phyloP scores from a whole-genome alignment of 2,888 invertebrate species.

The Ochropleura plecta region DNA sequence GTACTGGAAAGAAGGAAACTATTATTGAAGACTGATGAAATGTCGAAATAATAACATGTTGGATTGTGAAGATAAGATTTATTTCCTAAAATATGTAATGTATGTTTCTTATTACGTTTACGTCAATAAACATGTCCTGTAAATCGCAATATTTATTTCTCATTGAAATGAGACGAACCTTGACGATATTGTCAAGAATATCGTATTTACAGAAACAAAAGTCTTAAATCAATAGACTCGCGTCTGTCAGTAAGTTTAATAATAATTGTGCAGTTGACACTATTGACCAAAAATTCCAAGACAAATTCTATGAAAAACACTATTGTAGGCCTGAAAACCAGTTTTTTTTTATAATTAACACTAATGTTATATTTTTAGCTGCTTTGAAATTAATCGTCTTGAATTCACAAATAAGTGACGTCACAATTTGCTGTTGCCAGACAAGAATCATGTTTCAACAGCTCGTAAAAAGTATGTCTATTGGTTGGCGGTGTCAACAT shows the following conservation, averaged over 20 bases:
- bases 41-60: constrained; percentile 71
- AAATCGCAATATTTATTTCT: constrained; percentile 42
- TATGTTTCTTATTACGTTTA: constrained; percentile 70
- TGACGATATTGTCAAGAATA: constrained; percentile 27
- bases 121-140: constrained; percentile 73
- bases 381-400: not conserved
- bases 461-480: not conserved
- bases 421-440: not conserved
- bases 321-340: not conserved
- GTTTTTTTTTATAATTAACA: not conserved
- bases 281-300: not conserved
- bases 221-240: constrained; percentile 29
- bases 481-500: not conserved
- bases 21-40: constrained; percentile 72
- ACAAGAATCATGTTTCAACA: no score
- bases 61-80: constrained; percentile 76
- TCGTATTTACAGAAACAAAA: constrained; percentile 23
- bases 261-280: constrained; percentile 9
- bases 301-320: not conserved
- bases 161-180: constrained; percentile 29
- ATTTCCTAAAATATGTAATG: constrained; percentile 77
- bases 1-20: constrained; percentile 12
- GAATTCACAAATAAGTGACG: not conserved
- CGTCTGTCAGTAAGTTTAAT: constrained; percentile 23
- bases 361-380: not conserved